Evolutionary conservation across 2,797 vertebrate genomes (phyloP), one percentile per base, ranked within the genome.

Genomic region (Orientallactaga sibirica): DNA sequence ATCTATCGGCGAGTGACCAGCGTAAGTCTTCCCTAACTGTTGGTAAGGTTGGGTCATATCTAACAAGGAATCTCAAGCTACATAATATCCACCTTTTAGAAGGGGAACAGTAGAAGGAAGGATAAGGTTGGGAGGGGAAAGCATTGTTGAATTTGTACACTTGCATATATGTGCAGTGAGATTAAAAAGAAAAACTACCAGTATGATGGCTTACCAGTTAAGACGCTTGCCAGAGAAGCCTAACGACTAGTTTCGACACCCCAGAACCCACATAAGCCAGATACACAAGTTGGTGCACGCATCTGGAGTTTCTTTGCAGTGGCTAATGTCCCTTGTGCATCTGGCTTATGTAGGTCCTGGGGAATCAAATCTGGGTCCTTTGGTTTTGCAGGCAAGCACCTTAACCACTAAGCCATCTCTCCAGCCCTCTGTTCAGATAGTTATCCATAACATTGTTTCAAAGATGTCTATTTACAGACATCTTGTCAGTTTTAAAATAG

Each of bases 1-100:
- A 99, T 99, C 98, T 99, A 99, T 99, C 99, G 99, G 79, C 98
- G 99, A 86, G 99, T 99, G 92, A 99, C 99, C 27, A 99, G 99
- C 67, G 99, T 99, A 99, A 99, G 99, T 99, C 90, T 96, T 76
- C 90, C 95, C 90, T 96, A 97, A 71, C 95, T 82, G 92, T 96
- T 94, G 70, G 73, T 89, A 86, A 95, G 75, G 87, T 96, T 6
- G 70, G 79, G 76, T 81, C 52, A 1, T 84, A 84, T 7, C 10
- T 86, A 82, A 92, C 66, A 91, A 15, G 92, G n/a, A 77, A 81
- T 27, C 16, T 2, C 67, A 95, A 43, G 52, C 61, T 96, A 79
- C 11, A 16, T 73, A 33, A 52, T 27, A 16, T 88, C 8, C 7
- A 29, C 52, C 29, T 52, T 7, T 76, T 16, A 29, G 62, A 88